Percentiles rank a stretch among this genome's conserved stretches.
These are phyloP conservation scores for Panagrolaimus sp. DNA, from an alignment of 1,140 invertebrate species.

Conservation along the genomic window DNA sequence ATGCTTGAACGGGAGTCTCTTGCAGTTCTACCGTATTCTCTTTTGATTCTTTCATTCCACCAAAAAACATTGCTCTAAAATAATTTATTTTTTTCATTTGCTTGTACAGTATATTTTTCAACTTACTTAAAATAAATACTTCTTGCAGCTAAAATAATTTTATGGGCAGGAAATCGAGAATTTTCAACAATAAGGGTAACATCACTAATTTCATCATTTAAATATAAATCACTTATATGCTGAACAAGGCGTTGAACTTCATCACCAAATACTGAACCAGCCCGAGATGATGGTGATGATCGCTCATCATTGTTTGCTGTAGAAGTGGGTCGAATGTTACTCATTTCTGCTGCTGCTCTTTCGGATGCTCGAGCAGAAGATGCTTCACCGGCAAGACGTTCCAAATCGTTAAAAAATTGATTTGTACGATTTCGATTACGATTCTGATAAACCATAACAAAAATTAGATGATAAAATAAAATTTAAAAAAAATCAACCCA, in stretches of 20 bases:
- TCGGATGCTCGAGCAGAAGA: too few relatives aligned
- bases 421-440: too few relatives aligned
- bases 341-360: too few relatives aligned
- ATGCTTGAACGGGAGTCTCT: constrained; percentile 77
- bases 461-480: too few relatives aligned
- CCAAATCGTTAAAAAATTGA: too few relatives aligned
- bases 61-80: constrained; percentile 73
- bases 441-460: too few relatives aligned
- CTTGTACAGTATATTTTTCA: neutral
- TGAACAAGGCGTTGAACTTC: constrained; percentile 66
- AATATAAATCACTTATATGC: constrained; percentile 73
- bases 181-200: constrained; percentile 79
- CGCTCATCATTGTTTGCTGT: too few relatives aligned
- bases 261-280: neutral
- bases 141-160: constrained; percentile 80
- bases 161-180: constrained; percentile 75
- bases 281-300: too few relatives aligned
- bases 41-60: constrained; percentile 80
- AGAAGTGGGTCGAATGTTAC: too few relatives aligned
- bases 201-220: constrained; percentile 83
- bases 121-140: constrained; percentile 82
- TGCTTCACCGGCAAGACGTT: too few relatives aligned
- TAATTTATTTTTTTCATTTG: neutral
- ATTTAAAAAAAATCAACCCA: too few relatives aligned
- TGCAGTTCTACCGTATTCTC: constrained; percentile 76